Percentiles rank a stretch among this genome's conserved stretches.
Conservation (phyloP, 2,113 vertebrate genomes). For the Monarcha castaneiventris region DNA sequence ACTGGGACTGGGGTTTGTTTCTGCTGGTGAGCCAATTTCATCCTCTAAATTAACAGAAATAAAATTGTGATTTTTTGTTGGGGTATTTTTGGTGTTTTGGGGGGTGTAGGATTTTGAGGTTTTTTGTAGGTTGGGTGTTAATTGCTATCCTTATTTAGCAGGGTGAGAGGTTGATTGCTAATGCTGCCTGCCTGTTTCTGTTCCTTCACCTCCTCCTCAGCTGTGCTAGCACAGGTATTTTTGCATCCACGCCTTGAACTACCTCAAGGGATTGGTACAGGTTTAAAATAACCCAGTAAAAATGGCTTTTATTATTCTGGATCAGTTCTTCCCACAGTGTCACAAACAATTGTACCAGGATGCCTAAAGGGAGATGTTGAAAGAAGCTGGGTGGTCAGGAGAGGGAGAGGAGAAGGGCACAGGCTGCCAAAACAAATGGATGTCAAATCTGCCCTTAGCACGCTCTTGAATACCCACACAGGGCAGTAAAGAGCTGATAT, state of each 20-base stretch:
- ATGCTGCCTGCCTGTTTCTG: not conserved
- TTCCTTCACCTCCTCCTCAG: not conserved
- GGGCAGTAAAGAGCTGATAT: not conserved
- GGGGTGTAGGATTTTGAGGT: not conserved
- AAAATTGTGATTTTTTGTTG: not conserved
- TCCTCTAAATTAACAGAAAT: not conserved
- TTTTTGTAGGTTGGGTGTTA: not conserved
- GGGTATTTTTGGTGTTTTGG: not conserved
- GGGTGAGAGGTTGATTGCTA: not conserved
- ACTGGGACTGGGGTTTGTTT: not conserved
- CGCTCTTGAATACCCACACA: accelerated
- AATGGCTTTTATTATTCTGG: not conserved
- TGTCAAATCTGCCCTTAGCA: not conserved
- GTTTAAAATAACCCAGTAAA: not conserved
- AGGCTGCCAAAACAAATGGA: not conserved
- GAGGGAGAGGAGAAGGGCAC: not conserved
- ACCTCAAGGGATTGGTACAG: not conserved
- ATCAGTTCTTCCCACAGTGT: not conserved
- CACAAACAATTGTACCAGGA: not conserved
- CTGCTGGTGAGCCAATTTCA: not conserved
- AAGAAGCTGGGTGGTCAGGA: not conserved
- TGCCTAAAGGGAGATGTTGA: not conserved
- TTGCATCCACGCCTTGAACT: not conserved
- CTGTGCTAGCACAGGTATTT: not conserved
- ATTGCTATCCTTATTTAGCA: not conserved